These are phyloP conservation scores for Caerostris darwini DNA, from an alignment of 1,140 invertebrate genomes.

Conservation along the genomic window DNA sequence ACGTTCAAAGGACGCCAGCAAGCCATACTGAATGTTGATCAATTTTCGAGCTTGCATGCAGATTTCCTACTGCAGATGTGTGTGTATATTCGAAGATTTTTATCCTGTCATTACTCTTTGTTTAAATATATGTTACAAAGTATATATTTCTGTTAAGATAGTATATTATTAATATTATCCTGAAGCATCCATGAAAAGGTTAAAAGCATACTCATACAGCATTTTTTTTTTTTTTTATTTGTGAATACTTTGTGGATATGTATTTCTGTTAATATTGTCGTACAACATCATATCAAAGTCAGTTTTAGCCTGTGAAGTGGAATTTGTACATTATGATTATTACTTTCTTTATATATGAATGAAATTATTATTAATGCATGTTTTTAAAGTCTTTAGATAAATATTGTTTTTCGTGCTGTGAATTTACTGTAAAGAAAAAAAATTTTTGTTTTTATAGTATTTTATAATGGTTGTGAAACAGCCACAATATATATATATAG, in stretches of 20 bases:
- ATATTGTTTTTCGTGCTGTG: constrained; percentile 48
- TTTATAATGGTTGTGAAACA: constrained; percentile 69
- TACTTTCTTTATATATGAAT: constrained; percentile 2
- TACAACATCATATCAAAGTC: constrained; percentile 69
- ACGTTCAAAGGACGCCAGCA: constrained; percentile 93
- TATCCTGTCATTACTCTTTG: constrained; percentile 76
- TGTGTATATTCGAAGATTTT: constrained; percentile 77
- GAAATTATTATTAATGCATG: constrained; percentile 57
- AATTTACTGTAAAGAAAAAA: not conserved
- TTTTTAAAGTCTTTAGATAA: constrained; percentile 9
- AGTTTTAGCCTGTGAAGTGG: constrained; percentile 53
- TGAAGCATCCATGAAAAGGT: constrained; percentile 73
- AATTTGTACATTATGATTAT: constrained; percentile 66
- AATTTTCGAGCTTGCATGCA: constrained; percentile 74
- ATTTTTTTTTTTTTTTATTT: constrained; percentile 29
- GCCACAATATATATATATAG: constrained; percentile 48
- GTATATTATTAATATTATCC: constrained; percentile 70
- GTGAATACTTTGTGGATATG: constrained; percentile 49
- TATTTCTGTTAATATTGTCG: constrained; percentile 61
- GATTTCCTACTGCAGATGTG: constrained; percentile 75
- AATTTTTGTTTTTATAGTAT: constrained; percentile 69
- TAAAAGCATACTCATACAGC: constrained; percentile 47
- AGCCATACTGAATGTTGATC: constrained; percentile 91
- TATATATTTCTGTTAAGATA: constrained; percentile 76
- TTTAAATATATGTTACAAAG: constrained; percentile 76